Evolutionary conservation across 2,888 invertebrate species (phyloP).

Genomic region (Drosophila parthenogenetica): DNA sequence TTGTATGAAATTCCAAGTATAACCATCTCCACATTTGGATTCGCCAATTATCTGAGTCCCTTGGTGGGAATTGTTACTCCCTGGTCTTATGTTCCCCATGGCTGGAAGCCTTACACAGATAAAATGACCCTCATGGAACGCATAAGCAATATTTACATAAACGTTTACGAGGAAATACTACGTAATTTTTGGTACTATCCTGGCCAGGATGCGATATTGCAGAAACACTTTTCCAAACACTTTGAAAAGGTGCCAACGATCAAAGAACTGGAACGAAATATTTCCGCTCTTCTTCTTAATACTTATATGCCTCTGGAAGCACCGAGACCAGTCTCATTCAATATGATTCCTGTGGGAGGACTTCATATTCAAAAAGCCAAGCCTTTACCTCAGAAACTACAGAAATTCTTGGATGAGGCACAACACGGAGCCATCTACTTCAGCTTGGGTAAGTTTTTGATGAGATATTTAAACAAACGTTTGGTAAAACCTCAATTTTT

Average conservation of each 20-base stretch:
- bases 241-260: slow-evolving; percentile 78
- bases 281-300: slow-evolving; percentile 85
- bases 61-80: slow-evolving; percentile 85
- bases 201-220: slow-evolving; percentile 72
- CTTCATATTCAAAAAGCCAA: slow-evolving; percentile 85
- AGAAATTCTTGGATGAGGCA: slow-evolving; percentile 83
- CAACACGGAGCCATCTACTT: slow-evolving; percentile 77
- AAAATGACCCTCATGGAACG: slow-evolving; percentile 86
- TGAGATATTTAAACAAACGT: too few relatives aligned
- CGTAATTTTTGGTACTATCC: slow-evolving; percentile 76
- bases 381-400: slow-evolving; percentile 70
- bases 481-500: not conserved
- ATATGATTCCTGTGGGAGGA: slow-evolving; percentile 86
- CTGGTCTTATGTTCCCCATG: slow-evolving; percentile 85
- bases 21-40: slow-evolving; percentile 82
- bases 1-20: slow-evolving; percentile 84
- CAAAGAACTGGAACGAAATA: slow-evolving; percentile 84
- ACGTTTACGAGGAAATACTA: slow-evolving; percentile 66
- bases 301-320: slow-evolving; percentile 84
- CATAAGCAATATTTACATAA: slow-evolving; percentile 85
- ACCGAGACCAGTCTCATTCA: slow-evolving; percentile 83
- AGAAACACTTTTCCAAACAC: slow-evolving; percentile 67
- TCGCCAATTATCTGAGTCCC: slow-evolving; percentile 83
- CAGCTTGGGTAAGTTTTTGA: slow-evolving; percentile 78
- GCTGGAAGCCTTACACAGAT: slow-evolving; percentile 84